These are phyloP conservation scores for Hycleus phaleratus DNA, from an alignment of 1,140 invertebrate species.

Conservation along the genomic window DNA sequence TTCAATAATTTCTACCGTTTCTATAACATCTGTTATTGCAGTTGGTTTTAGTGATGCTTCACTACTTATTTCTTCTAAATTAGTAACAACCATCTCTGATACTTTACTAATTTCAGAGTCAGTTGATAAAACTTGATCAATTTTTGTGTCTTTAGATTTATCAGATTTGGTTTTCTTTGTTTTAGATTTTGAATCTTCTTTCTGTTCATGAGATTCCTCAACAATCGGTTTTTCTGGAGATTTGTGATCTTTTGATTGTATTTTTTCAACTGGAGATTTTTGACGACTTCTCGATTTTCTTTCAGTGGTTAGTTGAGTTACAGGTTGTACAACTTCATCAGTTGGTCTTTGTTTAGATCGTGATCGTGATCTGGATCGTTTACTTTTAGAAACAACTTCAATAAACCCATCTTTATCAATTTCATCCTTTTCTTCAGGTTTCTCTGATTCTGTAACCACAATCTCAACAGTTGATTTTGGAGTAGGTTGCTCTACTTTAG, in stretches of 20 bases:
- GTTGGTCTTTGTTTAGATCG: constrained; percentile 11
- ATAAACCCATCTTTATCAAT: constrained; percentile 44
- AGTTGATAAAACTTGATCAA: too few relatives aligned
- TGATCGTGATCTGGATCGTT: constrained; percentile 38
- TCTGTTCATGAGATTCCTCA: background rate
- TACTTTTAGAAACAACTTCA: constrained; percentile 29
- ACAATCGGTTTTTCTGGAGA: background rate
- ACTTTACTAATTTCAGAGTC: too few relatives aligned
- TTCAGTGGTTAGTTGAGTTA: constrained; percentile 7
- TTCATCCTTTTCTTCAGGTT: constrained; percentile 27
- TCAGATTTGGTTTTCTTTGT: too few relatives aligned
- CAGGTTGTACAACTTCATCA: constrained; percentile 12
- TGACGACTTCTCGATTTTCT: constrained; percentile 18
- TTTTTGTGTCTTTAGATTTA: too few relatives aligned
- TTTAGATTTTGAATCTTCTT: background rate
- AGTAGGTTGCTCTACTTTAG: constrained; percentile 15
- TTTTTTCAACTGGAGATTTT: background rate
- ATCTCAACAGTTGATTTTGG: constrained; percentile 15
- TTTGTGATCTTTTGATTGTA: background rate
- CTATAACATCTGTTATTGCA: too few relatives aligned
- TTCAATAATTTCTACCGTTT: background rate
- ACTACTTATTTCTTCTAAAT: too few relatives aligned
- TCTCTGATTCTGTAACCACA: constrained; percentile 12
- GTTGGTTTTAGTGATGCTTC: too few relatives aligned
- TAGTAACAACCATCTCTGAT: too few relatives aligned